Evolutionary conservation across 35 echinoderm and acorn worm genomes (phyloP).

Genomic region (Eucidaris tribuloides): DNA sequence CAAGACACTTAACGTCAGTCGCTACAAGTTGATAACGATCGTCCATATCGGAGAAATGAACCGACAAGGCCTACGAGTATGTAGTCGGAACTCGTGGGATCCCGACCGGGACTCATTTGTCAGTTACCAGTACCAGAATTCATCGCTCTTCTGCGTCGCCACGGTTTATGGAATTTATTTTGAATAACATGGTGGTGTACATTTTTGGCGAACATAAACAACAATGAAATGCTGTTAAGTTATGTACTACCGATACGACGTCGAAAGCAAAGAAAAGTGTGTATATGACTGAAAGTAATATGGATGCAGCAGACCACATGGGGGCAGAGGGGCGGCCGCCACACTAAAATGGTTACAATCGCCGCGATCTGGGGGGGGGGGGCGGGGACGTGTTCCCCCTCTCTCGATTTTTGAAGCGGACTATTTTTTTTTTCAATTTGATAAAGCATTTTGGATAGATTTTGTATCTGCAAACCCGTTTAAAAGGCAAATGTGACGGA

Average conservation of each 20-base stretch:
- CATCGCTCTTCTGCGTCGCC: conserved; percentile 68
- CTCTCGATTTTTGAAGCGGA: too few relatives aligned
- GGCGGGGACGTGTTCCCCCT: too few relatives aligned
- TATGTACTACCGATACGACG: background rate
- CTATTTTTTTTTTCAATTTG: too few relatives aligned
- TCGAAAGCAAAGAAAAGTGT: too few relatives aligned
- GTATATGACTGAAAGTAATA: background rate
- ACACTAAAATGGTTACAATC: background rate
- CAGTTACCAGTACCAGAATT: conserved; percentile 50
- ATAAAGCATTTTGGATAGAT: too few relatives aligned
- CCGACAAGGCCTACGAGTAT: conserved; percentile 30
- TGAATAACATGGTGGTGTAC: conserved; percentile 33
- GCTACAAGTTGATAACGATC: conserved; percentile 67
- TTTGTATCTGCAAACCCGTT: too few relatives aligned
- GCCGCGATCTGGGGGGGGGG: background rate
- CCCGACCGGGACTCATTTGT: conserved; percentile 58
- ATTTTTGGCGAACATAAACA: background rate
- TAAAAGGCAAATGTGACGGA: too few relatives aligned
- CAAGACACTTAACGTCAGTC: conserved; percentile 43
- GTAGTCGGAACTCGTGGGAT: conserved; percentile 68
- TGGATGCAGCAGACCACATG: background rate
- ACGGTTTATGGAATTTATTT: conserved; percentile 74
- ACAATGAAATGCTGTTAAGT: background rate
- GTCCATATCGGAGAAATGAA: conserved; percentile 63
- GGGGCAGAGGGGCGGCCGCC: background rate